These are phyloP conservation scores for Noctuana brunneofusca DNA, from an alignment of 2,888 invertebrate species.

Conservation along the genomic window DNA sequence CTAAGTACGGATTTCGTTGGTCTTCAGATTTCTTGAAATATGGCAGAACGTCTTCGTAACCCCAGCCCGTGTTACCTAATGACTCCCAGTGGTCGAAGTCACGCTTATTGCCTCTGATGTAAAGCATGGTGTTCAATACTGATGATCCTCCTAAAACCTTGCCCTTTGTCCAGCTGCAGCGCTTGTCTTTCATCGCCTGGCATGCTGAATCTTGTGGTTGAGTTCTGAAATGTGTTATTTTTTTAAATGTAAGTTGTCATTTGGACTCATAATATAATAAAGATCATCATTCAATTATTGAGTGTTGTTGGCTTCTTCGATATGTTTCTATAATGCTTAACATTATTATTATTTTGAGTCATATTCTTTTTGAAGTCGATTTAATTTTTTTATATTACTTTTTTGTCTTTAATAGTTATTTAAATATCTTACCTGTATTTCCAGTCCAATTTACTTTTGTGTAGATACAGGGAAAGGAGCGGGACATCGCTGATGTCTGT, in stretches of 20 bases:
- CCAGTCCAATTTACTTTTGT: slow-evolving; percentile 96
- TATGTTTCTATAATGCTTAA: too few species aligned
- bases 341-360: too few species aligned
- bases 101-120: slow-evolving; percentile 92
- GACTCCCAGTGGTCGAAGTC: slow-evolving; percentile 95
- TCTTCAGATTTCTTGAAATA: slow-evolving; percentile 95
- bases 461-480: slow-evolving; percentile 92
- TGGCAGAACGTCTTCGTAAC: slow-evolving; percentile 89
- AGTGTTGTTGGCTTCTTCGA: too few species aligned
- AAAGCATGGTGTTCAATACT: slow-evolving; percentile 95
- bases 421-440: slow-evolving; percentile 89
- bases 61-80: slow-evolving; percentile 94
- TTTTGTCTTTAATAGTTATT: too few species aligned
- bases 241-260: neutral
- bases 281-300: too few species aligned
- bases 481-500: slow-evolving; percentile 94
- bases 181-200: slow-evolving; percentile 92
- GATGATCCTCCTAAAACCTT: slow-evolving; percentile 94
- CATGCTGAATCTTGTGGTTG: slow-evolving; percentile 93
- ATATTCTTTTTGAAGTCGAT: too few species aligned
- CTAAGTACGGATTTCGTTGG: slow-evolving; percentile 93
- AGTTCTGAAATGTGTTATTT: slow-evolving; percentile 77
- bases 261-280: too few species aligned
- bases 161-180: slow-evolving; percentile 95
- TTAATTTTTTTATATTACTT: too few species aligned